Conservation (phyloP, 2,888 invertebrate genomes). For the Unio delphinus region DNA sequence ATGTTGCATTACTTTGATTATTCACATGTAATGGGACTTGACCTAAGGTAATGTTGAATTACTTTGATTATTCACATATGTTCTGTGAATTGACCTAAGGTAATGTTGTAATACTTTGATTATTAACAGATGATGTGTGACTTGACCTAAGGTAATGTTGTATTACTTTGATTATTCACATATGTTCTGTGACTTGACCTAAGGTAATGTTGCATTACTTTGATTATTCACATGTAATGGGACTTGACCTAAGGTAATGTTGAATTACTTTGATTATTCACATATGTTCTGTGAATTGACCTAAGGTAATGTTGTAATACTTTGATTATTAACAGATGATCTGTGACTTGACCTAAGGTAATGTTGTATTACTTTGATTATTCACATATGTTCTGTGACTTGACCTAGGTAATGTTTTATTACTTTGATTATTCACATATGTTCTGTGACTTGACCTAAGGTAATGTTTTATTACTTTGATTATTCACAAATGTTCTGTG, state of each 20-base stretch:
- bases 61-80: slow-evolving; percentile 37
- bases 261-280: not conserved
- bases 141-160: slow-evolving; percentile 42
- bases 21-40: slow-evolving; percentile 56
- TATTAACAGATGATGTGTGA: slow-evolving; percentile 55
- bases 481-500: slow-evolving; percentile 51
- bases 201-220: slow-evolving; percentile 2
- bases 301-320: slow-evolving; percentile 27
- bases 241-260: slow-evolving; percentile 47
- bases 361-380: not conserved
- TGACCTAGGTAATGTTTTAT: slow-evolving; percentile 38
- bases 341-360: slow-evolving; percentile 54
- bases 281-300: slow-evolving; percentile 61
- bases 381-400: slow-evolving; percentile 56
- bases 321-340: slow-evolving; percentile 43
- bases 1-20: not conserved
- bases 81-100: slow-evolving; percentile 58
- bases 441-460: slow-evolving; percentile 60
- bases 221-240: slow-evolving; percentile 48
- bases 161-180: slow-evolving; percentile 13
- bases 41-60: slow-evolving; percentile 37
- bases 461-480: not conserved
- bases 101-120: not conserved
- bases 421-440: slow-evolving; percentile 30
- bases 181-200: slow-evolving; percentile 63